Evolutionary conservation across 2,888 invertebrate species (phyloP).

Genomic region (Blastobasis lacticolella): DNA sequence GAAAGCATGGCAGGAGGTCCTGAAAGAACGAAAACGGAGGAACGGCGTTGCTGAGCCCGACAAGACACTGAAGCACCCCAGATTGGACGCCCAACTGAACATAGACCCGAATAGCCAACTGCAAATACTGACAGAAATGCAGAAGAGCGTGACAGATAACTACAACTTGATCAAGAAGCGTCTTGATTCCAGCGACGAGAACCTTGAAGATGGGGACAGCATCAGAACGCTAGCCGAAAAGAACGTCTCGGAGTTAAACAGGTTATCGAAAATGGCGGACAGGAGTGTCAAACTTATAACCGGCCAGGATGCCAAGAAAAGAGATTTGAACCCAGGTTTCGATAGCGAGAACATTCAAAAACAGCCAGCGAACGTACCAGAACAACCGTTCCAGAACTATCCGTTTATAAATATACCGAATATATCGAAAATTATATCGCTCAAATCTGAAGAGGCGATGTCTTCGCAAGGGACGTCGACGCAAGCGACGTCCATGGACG

Average conservation of each 20-base stretch:
- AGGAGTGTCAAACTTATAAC: slow-evolving; percentile 58
- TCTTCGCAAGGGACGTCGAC: slow-evolving; percentile 47
- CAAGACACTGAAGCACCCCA: slow-evolving; percentile 18
- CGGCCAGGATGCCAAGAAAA: slow-evolving; percentile 44
- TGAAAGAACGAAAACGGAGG: slow-evolving; percentile 76
- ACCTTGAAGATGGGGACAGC: slow-evolving; percentile 33
- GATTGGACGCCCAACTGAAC: slow-evolving; percentile 20
- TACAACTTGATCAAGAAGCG: slow-evolving; percentile 62
- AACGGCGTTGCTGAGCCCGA: slow-evolving; percentile 44
- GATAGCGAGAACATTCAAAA: slow-evolving; percentile 58
- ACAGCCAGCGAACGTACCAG: slow-evolving; percentile 15
- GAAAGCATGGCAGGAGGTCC: slow-evolving; percentile 76
- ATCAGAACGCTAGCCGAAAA: slow-evolving; percentile 58
- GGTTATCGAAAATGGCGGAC: slow-evolving; percentile 65
- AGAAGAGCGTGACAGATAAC: slow-evolving; percentile 57
- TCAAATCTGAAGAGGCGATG: slow-evolving; percentile 37
- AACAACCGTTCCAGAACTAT: slow-evolving; percentile 29
- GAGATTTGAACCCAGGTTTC: slow-evolving; percentile 56
- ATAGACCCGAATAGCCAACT: slow-evolving; percentile 50
- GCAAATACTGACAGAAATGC: slow-evolving; percentile 57
- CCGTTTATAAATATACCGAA: slow-evolving; percentile 55
- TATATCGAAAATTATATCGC: slow-evolving; percentile 54
- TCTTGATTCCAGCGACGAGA: slow-evolving; percentile 33
- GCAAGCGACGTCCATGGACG: slow-evolving; percentile 62
- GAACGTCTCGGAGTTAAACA: slow-evolving; percentile 59